Evolutionary conservation across 2,797 vertebrate genomes (phyloP).

Genomic region (Anguilla marmorata): DNA sequence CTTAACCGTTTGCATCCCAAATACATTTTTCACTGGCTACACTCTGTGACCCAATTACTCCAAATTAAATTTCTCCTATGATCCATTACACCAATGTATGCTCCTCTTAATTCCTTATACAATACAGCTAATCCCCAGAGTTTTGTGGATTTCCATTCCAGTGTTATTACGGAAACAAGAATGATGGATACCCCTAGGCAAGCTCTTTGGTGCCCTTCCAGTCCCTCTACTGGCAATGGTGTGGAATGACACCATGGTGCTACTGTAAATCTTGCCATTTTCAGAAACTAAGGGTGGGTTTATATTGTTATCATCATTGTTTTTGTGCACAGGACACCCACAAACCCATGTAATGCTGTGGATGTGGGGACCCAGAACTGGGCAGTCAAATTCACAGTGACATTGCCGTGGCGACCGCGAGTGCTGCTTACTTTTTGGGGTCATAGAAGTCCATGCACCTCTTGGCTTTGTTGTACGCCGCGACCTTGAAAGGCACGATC

Average conservation of each 20-base stretch:
- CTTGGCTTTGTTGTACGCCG: slow-evolving; percentile 94
- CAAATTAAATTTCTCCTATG: not conserved
- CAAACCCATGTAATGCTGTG: not conserved
- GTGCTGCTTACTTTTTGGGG: slow-evolving; percentile 81
- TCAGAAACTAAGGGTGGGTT: not conserved
- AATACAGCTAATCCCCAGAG: not conserved
- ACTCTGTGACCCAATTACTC: not conserved
- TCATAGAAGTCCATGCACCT: slow-evolving; percentile 96
- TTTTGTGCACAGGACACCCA: not conserved
- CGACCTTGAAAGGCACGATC: slow-evolving; percentile 96
- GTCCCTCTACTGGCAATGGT: not conserved
- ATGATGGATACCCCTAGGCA: not conserved
- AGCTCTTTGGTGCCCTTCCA: not conserved
- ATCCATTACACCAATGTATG: not conserved
- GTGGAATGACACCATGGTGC: not conserved
- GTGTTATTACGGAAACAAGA: not conserved
- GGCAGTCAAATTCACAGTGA: not conserved
- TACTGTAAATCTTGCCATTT: not conserved
- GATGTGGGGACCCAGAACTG: not conserved
- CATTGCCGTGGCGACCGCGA: not conserved
- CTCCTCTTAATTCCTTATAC: not conserved
- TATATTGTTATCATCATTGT: not conserved
- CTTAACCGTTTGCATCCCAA: slow-evolving; percentile 35
- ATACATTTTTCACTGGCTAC: slow-evolving; percentile 22
- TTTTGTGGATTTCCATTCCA: not conserved